Percentiles rank a stretch among this genome's conserved stretches.
Conservation (phyloP, 1,140 invertebrate species). For the Bilobella aurantiaca region DNA sequence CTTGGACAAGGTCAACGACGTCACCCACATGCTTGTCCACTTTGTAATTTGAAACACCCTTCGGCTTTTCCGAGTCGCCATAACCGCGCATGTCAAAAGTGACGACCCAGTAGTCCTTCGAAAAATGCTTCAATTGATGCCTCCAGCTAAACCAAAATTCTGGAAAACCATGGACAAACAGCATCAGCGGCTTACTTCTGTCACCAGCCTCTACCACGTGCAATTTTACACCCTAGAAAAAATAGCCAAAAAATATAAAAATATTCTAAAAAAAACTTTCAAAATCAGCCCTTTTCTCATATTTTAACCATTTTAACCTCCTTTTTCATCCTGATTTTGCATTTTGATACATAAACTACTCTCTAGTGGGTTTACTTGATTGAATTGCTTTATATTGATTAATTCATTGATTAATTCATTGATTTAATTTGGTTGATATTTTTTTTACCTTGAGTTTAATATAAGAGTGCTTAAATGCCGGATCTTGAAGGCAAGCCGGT, state of each 20-base stretch:
- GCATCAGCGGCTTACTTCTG: constrained; percentile 49
- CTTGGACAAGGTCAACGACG: constrained; percentile 49
- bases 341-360: no score
- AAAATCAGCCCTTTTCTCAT: no score
- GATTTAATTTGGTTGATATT: no score
- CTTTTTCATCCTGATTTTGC: no score
- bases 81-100: constrained; percentile 59
- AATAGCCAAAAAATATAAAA: no score
- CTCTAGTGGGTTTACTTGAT: no score
- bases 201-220: constrained; percentile 57
- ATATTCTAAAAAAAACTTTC: no score
- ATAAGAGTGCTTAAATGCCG: constrained; percentile 35
- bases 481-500: constrained; percentile 36
- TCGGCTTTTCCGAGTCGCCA: constrained; percentile 57
- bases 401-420: no score
- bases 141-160: constrained; percentile 62
- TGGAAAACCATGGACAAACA: constrained; percentile 58
- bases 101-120: constrained; percentile 53
- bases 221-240: constrained; percentile 48
- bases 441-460: constrained; percentile 36
- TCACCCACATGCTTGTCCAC: constrained; percentile 48
- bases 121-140: constrained; percentile 51
- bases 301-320: no score
- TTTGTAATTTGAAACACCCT: constrained; percentile 45
- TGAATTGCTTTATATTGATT: no score